phyloP scores from a whole-genome alignment of 1,140 invertebrate genomes.

The Bombus waltoni region DNA sequence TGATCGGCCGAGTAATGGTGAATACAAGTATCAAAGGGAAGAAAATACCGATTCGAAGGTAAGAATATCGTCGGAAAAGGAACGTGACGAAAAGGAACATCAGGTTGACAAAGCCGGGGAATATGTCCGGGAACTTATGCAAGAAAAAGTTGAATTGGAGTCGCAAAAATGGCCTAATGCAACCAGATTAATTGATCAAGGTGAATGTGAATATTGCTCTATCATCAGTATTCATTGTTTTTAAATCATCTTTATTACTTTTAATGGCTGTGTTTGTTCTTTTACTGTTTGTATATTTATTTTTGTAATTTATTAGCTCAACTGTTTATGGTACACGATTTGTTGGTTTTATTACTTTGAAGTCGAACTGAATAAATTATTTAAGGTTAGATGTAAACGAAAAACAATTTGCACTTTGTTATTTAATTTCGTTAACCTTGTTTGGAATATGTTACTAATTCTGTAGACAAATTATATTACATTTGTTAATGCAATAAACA shows the following conservation, averaged over 20 bases:
- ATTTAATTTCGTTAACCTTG: background rate
- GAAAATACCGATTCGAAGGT: constrained; percentile 70
- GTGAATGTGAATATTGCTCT: constrained; percentile 76
- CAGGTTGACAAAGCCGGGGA: constrained; percentile 87
- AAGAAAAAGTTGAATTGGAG: constrained; percentile 89
- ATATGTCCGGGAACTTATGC: constrained; percentile 89
- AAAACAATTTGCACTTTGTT: background rate
- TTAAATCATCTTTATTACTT: constrained; percentile 17
- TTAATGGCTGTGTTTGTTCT: constrained; percentile 5
- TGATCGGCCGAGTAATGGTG: constrained; percentile 78
- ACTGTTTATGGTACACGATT: background rate
- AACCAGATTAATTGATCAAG: constrained; percentile 88
- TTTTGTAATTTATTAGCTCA: background rate
- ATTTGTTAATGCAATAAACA: background rate
- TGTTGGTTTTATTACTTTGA: background rate
- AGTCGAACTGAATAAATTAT: background rate
- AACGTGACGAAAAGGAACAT: constrained; percentile 74
- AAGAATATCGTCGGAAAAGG: constrained; percentile 67
- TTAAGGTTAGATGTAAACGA: constrained; percentile 19
- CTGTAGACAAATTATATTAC: background rate
- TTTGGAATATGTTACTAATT: background rate
- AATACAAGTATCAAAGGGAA: constrained; percentile 74
- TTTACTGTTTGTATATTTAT: background rate
- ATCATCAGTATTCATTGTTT: background rate
- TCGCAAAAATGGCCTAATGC: constrained; percentile 87